phyloP scores from a whole-genome alignment of 2,113 vertebrate genomes.

The Herpetotheres cachinnans region DNA sequence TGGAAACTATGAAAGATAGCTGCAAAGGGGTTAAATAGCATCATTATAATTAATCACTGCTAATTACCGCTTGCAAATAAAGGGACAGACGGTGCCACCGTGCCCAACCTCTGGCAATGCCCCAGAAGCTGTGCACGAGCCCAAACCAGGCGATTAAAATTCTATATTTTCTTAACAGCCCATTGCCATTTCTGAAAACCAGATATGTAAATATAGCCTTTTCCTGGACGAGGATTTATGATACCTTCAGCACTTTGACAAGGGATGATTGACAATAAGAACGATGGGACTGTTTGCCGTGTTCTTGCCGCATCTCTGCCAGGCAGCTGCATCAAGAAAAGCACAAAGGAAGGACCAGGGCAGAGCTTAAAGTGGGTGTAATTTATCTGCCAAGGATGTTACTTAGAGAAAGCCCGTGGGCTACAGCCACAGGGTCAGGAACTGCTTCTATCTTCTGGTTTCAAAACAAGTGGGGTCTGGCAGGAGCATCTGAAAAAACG shows the following conservation, averaged over 20 bases:
- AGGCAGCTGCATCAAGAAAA: background rate
- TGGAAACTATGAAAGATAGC: background rate
- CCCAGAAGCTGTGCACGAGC: background rate
- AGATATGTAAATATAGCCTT: background rate
- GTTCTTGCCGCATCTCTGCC: background rate
- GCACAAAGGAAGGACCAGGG: background rate
- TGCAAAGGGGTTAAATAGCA: background rate
- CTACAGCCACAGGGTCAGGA: background rate
- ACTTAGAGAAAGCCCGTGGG: background rate
- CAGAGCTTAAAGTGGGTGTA: background rate
- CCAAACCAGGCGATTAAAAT: background rate
- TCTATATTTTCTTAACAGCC: background rate
- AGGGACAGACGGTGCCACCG: background rate
- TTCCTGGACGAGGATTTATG: background rate
- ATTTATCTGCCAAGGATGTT: background rate
- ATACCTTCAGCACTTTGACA: background rate
- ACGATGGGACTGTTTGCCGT: rapidly evolving
- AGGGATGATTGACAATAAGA: background rate
- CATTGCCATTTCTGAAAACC: background rate
- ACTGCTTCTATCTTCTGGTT: rapidly evolving
- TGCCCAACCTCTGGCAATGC: background rate
- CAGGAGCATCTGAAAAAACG: background rate
- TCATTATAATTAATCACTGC: background rate
- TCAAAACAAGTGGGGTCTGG: background rate
- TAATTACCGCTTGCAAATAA: background rate